Evolutionary conservation across 2,113 vertebrate genomes (phyloP), one percentile per base, ranked within the genome.

Genomic region (Tricholaema leucomelas): DNA sequence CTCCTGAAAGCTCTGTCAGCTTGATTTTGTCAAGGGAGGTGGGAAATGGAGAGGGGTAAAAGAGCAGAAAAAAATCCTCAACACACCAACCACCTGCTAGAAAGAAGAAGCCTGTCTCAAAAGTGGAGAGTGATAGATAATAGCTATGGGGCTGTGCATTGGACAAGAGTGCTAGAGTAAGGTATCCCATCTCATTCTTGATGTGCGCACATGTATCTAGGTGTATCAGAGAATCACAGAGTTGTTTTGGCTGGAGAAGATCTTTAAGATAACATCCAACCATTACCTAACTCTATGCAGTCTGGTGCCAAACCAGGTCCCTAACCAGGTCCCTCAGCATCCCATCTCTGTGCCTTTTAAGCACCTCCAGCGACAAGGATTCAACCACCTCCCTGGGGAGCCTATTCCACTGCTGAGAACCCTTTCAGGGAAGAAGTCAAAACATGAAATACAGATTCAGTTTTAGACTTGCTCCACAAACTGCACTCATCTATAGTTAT

Each of bases 91-190:
- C 31, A 58, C 12, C 23, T 25, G 33, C 18, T 16, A 20, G 33
- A 71, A 42, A 85, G 12, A 66, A 66, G 65, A 38, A 19, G 8
- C 3, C 25, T n/a, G 59, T 35, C 31, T 80, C 24, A 38, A 38
- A 80, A 65, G 12, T 24, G 20, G 23, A 75, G 66, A 79, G 46
- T 7, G n/a, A 30, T 23, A 38, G 10, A 36, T 12, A 36, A 20
- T 0, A 56, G 30, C 40, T 64, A 19, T 10, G 8, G 69, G 33
- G 15, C 15, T 70, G 17, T 1, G 5, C 71, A 12, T 0, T 42
- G 10, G 15, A 75, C 20, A 59, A 69, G 6, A 58, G 12, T 27
- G n/a, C 14, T 10, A 40, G 7, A 40, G 7, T 20, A 66, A 88
- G 18, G 21, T 12, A 73, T 25, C 19, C 60, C 76, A 50, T 1